A percentile compares a stretch with the other conserved stretches of the same genome.
phyloP scores from a whole-genome alignment of 2,113 vertebrate species.

The Paradoxurus hermaphroditus region DNA sequence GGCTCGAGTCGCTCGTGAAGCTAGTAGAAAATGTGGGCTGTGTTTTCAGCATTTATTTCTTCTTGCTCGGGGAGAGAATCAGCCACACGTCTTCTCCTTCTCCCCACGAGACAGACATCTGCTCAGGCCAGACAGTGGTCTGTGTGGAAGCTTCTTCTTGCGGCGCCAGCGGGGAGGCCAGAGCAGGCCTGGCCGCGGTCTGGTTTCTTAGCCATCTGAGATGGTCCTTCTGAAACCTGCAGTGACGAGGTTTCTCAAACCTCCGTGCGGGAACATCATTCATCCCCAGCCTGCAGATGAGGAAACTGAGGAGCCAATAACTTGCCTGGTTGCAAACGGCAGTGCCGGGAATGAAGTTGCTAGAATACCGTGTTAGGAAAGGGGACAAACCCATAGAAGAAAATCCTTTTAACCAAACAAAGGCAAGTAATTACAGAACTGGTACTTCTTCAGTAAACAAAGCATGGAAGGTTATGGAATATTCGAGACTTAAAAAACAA shows the following conservation, averaged over 20 bases:
- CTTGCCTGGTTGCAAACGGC: too few species aligned
- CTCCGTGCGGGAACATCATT: not conserved
- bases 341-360: not conserved
- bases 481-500: not conserved
- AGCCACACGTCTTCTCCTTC: not conserved
- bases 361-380: not conserved
- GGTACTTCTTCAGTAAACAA: not conserved
- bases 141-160: not conserved
- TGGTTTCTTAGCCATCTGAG: not conserved
- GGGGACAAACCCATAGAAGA: not conserved
- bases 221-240: not conserved
- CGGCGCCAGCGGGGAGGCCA: not conserved
- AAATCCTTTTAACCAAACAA: too few species aligned
- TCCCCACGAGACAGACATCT: not conserved
- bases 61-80: not conserved
- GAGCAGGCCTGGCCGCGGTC: not conserved
- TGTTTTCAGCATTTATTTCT: not conserved
- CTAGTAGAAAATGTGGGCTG: not conserved
- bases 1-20: too few species aligned
- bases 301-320: not conserved
- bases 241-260: not conserved
- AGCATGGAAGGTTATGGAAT: not conserved
- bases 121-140: not conserved
- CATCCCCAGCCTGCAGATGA: not conserved
- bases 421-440: not conserved